Base-by-base conservation (phyloP, 2,888 invertebrate genomes). In the Apodemia duryi region DNA sequence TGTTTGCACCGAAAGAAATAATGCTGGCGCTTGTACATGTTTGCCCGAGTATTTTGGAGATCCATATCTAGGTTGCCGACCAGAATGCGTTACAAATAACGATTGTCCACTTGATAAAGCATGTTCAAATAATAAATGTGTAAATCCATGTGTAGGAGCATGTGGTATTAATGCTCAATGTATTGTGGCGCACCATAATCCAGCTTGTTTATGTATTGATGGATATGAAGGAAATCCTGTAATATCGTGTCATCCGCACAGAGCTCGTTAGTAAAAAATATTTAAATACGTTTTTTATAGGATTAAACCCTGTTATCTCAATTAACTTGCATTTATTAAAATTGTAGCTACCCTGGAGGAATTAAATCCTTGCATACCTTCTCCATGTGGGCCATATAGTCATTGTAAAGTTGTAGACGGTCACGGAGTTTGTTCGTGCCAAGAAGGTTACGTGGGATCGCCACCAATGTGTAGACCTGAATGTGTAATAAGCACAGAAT, bases 71-170 rank as follows among this genome's bases (percentile, higher is more conserved):
- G 96, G 96, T 67, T 97, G 97, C 81, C 93, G 96, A 72, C 97
- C 97, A 4, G 97, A 97, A 89, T 97, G 97, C 80, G 95, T 97
- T 4, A 95, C 88, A 63, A 97, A 97, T 79, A 95, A 95, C 38
- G 97, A 97, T 76, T 97, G 97, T 75, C 89, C 94, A 46, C 93
- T 94, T 70, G 94, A 94, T 73, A 95, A 93, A 75, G 95, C 97
- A 63, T 98, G 98, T 79, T 91, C 95, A 35, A 96, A 96, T 81
- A 96, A 96, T 77, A 97, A 97, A 91, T 98, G 97, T 79, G 92
- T 94, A 68, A 95, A 97, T 87, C 97, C 97, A 29, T 97, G 97
- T 77, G 94, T 95, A 64, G 96, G 95, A 68, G 95, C 95, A 29
- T 97, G 97, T 82, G 97, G 97, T 7, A 86, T 95, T 35, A 95